A percentile compares a stretch with the other conserved stretches of the same genome.
These are phyloP conservation scores for Glaucopsyche alexis DNA, from an alignment of 2,888 invertebrate species.

Conservation along the genomic window DNA sequence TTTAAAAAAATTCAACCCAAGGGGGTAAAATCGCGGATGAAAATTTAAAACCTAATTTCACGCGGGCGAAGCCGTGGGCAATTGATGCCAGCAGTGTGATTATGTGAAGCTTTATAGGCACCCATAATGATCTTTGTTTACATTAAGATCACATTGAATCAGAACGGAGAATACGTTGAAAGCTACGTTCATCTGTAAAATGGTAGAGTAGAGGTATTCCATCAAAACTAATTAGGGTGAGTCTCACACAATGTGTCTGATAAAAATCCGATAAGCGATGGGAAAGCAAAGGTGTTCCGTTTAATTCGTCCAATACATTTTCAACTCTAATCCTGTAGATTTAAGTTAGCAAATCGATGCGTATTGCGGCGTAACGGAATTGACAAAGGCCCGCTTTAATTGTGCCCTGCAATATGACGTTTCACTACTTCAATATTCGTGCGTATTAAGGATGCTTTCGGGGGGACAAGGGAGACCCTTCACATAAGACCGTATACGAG, in stretches of 20 bases:
- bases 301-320: background rate
- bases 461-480: conserved; percentile 52
- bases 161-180: too few species aligned
- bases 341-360: conserved; percentile 31
- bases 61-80: too few species aligned
- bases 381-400: conserved; percentile 51
- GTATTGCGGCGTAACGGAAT: conserved; percentile 39
- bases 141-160: too few species aligned
- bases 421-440: conserved; percentile 75
- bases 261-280: conserved; percentile 13
- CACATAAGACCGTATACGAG: conserved; percentile 68
- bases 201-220: background rate
- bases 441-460: conserved; percentile 65
- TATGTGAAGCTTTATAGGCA: too few species aligned
- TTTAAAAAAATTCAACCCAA: too few species aligned
- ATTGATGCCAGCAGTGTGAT: too few species aligned
- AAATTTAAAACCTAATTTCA: too few species aligned
- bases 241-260: background rate
- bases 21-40: too few species aligned
- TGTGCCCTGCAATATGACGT: conserved; percentile 71
- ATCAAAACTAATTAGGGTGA: conserved; percentile 14
- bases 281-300: conserved; percentile 1
- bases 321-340: background rate
- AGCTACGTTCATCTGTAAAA: background rate
- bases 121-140: too few species aligned